Base-by-base conservation (phyloP, 2,888 invertebrate species). In the Macrophya annulata region DNA sequence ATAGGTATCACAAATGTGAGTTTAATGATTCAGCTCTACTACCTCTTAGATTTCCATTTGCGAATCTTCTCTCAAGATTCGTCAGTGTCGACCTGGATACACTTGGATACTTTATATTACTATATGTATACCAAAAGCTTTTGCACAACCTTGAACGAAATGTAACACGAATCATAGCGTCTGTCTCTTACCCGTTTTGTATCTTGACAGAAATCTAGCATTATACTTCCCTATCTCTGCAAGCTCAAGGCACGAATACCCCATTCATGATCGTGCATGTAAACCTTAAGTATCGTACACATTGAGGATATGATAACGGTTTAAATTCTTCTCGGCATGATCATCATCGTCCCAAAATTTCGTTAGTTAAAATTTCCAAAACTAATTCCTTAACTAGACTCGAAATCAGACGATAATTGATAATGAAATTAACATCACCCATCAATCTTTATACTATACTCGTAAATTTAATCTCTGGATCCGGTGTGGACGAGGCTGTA, bases 21-120 rank as follows among this genome's bases (percentile, higher is more conserved):
- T 62, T 81, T 65, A 45, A 81, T 65, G 81, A 81, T 62, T 81
- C 62, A n/a, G 5, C n/a, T 17, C n/a, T 40, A 40, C 81, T 43
- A 43, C 81, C 81, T 43, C 81, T 81, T 62, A 81, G 81, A 81
- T 62, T 81, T 62, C 62, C 59, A 81, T 81, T 62, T 81, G 65
- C 81, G 43, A 40, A 81, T 59, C 81, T 62, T 15, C 40, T 10
- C 6, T 25, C 62, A 43, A n/a, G 81, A 81, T 81, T 81, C 62
- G 43, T 62, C 62, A 21, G 21, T 37, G 62, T 62, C 62, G 65
- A 81, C 31, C 21, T 62, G 21, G 62, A 59, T 48, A 77, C 51
- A 77, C 51, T 15, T 25, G 31, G 37, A 21, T 43, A 6, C 40
- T 43, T 62, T 10, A 81, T 21, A 48, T 59, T 62, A 81, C 40